Percentiles rank a stretch among this genome's conserved stretches.
phyloP scores from a whole-genome alignment of 2,797 vertebrate genomes.

The Lutjanus argentimaculatus region DNA sequence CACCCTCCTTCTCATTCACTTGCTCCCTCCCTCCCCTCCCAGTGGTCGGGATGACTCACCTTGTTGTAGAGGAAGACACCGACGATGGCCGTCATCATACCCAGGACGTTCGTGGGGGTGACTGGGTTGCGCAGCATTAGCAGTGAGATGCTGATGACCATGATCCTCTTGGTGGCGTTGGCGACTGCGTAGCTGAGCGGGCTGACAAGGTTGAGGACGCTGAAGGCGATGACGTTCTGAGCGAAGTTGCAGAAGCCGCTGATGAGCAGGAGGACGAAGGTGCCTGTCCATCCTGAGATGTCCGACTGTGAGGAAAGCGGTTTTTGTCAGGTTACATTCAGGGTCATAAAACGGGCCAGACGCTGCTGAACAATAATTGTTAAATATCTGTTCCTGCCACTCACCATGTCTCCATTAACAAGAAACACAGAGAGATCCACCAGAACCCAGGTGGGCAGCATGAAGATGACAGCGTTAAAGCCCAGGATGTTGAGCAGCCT shows the following conservation, averaged over 20 bases:
- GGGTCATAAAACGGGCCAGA: neutral
- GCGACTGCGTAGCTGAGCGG: conserved; percentile 98
- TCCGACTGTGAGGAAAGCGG: conserved; percentile 82
- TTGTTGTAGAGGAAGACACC: conserved; percentile 99
- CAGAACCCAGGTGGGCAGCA: conserved; percentile 98
- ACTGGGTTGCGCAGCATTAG: conserved; percentile 97
- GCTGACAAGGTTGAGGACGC: conserved; percentile 96
- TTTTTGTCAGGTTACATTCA: neutral
- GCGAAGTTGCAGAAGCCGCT: conserved; percentile 99
- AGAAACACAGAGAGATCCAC: conserved; percentile 96
- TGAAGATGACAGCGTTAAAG: conserved; percentile 96
- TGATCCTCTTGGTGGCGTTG: conserved; percentile 98
- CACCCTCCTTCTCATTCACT: neutral
- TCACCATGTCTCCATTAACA: conserved; percentile 94
- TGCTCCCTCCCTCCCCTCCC: neutral
- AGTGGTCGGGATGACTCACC: conserved; percentile 77
- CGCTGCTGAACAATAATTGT: neutral
- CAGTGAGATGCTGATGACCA: conserved; percentile 97
- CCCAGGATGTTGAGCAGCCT: conserved; percentile 95
- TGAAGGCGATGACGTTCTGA: conserved; percentile 99
- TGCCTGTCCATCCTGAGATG: conserved; percentile 89
- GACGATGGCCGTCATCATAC: conserved; percentile 97
- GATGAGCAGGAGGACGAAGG: conserved; percentile 92
- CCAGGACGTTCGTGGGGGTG: conserved; percentile 91
- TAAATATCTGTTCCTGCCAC: conserved; percentile 46